Evolutionary conservation across 2,888 invertebrate species (phyloP), one percentile per base, ranked within the genome.

Genomic region (Cactoblastis cactorum): DNA sequence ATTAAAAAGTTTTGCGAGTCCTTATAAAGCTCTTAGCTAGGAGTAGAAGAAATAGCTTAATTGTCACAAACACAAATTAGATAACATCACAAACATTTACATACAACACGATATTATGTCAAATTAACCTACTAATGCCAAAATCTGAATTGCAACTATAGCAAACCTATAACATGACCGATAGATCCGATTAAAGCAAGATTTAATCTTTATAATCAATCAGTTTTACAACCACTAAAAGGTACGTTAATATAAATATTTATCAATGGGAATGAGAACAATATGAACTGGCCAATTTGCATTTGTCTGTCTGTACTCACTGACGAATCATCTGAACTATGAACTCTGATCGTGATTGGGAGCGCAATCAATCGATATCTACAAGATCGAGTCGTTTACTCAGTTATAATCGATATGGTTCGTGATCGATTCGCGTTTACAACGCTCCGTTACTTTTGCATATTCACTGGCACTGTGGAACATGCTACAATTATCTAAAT

Each of bases 381-480:
- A 52, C 57, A 24, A n/a, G n/a, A 55, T 56, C 56, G 56, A 53
- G 49, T 70, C 61, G 67, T 65, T 71, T 63, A 58, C 59, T 62
- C 61, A 62, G 55, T 69, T 66, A 69, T 76, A 75, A 76, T 80
- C 70, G 70, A 51, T 62, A 63, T 62, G 56, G 61, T 63, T 75
- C 76, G 77, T 80, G 80, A 71, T 77, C 72, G 64, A 60, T 51
- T 56, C n/a, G 51, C 58, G 62, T 63, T 59, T 47, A 48, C 53
- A 50, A 53, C 49, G 55, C 52, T n/a, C 82, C 81, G 81, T 82
- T 82, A 80, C 57, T 71, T 71, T 69, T 70, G 68, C 63, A 63
- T 63, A 61, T 65, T 65, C 65, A 57, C n/a, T n/a, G n/a, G n/a
- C n/a, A n/a, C n/a, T n/a, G 61, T 53, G 61, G 28, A 37, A 11